Conservation (phyloP, 2,888 invertebrate genomes). For the Chrysolina americana region DNA sequence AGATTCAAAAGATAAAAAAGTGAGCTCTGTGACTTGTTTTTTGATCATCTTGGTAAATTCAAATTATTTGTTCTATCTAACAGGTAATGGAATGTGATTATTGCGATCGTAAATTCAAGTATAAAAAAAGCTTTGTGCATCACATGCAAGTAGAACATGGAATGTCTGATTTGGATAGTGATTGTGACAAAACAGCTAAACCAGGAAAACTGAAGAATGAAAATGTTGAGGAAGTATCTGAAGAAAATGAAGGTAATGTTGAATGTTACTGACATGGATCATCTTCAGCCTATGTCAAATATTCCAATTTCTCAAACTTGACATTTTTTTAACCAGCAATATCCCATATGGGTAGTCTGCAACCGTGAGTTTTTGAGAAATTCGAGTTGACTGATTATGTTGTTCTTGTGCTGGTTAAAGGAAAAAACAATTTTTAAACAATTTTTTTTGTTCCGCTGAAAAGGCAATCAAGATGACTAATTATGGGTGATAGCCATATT, state of each 20-base stretch:
- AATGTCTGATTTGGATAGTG: conserved; percentile 64
- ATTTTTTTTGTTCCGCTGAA: no score
- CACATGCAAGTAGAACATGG: conserved; percentile 69
- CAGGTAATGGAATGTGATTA: conserved; percentile 69
- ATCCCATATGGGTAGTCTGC: no score
- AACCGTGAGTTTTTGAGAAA: no score
- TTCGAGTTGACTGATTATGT: no score
- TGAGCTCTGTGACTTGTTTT: conserved; percentile 34
- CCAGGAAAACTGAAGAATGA: conserved; percentile 10
- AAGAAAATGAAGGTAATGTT: conserved; percentile 25
- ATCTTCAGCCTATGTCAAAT: no score
- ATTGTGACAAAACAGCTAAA: conserved; percentile 46
- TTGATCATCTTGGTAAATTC: background rate
- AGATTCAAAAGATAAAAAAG: conserved; percentile 58
- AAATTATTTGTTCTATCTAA: conserved; percentile 1
- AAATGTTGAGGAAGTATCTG: conserved; percentile 16
- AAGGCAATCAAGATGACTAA: no score
- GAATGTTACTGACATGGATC: background rate
- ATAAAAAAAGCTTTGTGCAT: conserved; percentile 68
- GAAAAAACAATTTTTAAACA: no score
- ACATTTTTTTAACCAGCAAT: no score
- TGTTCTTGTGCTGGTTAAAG: no score
- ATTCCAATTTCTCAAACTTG: no score
- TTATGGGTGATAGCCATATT: no score
- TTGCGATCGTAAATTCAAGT: conserved; percentile 69